Percentiles rank a stretch among this genome's conserved stretches.
Evolutionary conservation across 2,113 vertebrate genomes (phyloP).

Genomic region (Pygathrix nemaeus): DNA sequence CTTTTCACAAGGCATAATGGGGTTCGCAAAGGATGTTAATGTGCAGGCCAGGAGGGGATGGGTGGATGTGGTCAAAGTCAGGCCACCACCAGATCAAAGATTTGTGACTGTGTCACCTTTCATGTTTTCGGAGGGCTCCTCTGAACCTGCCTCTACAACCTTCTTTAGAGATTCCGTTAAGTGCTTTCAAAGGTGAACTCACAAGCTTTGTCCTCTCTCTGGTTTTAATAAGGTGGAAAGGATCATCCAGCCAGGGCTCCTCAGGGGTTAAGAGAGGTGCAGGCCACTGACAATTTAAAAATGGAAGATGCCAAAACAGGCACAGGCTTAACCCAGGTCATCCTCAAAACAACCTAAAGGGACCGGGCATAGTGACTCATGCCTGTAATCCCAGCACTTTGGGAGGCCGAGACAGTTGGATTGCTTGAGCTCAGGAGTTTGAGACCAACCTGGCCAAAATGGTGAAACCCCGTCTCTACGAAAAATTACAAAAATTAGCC

Average conservation of each 20-base stretch:
- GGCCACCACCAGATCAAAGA: background rate
- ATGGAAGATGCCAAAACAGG: background rate
- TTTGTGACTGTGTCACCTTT: background rate
- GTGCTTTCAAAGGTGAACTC: background rate
- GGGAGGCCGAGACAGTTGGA: too few relatives aligned
- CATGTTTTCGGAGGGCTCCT: background rate
- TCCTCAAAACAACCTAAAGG: background rate
- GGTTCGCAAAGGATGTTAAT: background rate
- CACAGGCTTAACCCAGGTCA: background rate
- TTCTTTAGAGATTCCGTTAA: background rate
- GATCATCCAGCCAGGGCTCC: background rate
- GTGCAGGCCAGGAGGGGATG: accelerated
- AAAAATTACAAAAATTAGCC: too few relatives aligned
- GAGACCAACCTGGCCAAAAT: too few relatives aligned
- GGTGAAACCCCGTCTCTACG: too few relatives aligned
- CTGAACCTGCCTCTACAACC: background rate
- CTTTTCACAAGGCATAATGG: background rate
- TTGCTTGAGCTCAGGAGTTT: too few relatives aligned
- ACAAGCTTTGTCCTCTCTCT: background rate
- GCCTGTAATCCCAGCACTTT: too few relatives aligned
- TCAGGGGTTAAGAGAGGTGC: background rate
- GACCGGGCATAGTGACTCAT: too few relatives aligned
- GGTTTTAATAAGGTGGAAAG: background rate
- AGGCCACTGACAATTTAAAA: background rate
- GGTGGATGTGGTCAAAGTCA: background rate